Conservation (phyloP, 2,113 vertebrate genomes). For the Zingel zingel region DNA sequence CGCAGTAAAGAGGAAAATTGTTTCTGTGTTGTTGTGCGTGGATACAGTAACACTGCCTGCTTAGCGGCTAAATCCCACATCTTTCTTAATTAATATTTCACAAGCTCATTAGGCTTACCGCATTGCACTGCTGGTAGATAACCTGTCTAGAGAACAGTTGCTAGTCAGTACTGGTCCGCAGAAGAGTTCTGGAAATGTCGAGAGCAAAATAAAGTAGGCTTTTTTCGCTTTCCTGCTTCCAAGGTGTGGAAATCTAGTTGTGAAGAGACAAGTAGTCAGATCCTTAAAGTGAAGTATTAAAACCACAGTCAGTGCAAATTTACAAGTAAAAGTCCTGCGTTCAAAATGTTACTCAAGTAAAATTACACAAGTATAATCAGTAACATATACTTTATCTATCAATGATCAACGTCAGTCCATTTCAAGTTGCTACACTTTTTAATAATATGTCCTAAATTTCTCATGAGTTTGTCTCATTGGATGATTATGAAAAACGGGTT, state of each 20-base stretch:
- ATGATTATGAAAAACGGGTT: too few species aligned
- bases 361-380: too few species aligned
- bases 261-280: background rate
- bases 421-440: too few species aligned
- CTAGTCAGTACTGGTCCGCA: background rate
- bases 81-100: slow-evolving; percentile 30
- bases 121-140: background rate
- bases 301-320: background rate
- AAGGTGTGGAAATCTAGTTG: slow-evolving; percentile 26
- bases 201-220: slow-evolving; percentile 13
- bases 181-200: background rate
- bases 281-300: background rate
- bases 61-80: background rate
- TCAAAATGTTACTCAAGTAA: background rate
- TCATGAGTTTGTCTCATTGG: too few species aligned
- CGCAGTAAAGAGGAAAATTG: slow-evolving; percentile 17
- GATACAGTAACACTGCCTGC: background rate
- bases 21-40: background rate
- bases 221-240: background rate
- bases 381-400: too few species aligned
- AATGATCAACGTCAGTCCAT: too few species aligned
- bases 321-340: background rate
- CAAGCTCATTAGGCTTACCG: background rate
- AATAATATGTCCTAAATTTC: too few species aligned
- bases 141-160: background rate